A percentile compares a stretch with the other conserved stretches of the same genome.
Conservation (phyloP, 1,140 invertebrate genomes). For the Temnothorax nylanderi region DNA sequence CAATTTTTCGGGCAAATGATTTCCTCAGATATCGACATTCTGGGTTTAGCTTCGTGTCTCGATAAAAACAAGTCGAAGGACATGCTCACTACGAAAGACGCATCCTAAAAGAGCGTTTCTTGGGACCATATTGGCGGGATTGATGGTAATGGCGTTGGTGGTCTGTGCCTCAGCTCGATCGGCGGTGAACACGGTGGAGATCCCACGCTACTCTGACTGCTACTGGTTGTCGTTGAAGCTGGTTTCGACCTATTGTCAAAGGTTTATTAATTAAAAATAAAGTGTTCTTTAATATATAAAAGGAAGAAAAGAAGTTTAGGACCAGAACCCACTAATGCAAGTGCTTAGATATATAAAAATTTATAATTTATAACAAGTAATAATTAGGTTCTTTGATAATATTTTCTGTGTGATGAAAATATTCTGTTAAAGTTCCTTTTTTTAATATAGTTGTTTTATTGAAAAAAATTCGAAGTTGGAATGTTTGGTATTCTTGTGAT, state of each 20-base stretch:
- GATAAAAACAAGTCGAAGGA: conserved; percentile 46
- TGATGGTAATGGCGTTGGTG: conserved; percentile 75
- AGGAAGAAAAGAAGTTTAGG: not conserved
- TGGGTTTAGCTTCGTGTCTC: conserved; percentile 20
- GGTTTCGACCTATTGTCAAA: conserved; percentile 57
- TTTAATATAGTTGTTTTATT: not conserved
- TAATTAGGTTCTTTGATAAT: not conserved
- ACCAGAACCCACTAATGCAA: no score
- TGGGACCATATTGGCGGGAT: conserved; percentile 81
- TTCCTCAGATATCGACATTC: conserved; percentile 56
- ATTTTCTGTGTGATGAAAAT: not conserved
- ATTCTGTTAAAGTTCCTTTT: not conserved
- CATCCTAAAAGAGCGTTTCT: conserved; percentile 81
- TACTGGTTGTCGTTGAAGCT: conserved; percentile 81
- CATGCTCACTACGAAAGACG: conserved; percentile 43
- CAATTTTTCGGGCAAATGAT: conserved; percentile 41
- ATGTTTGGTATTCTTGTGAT: not conserved
- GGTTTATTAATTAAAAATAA: not conserved
- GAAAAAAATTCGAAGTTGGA: not conserved
- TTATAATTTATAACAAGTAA: not conserved
- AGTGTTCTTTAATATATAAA: not conserved
- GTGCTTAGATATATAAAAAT: not conserved
- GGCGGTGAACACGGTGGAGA: conserved; percentile 80
- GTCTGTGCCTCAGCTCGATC: conserved; percentile 82
- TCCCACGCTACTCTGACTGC: conserved; percentile 79